Evolutionary conservation across 2,113 vertebrate species (phyloP).

Genomic region (Myotis lucifugus): DNA sequence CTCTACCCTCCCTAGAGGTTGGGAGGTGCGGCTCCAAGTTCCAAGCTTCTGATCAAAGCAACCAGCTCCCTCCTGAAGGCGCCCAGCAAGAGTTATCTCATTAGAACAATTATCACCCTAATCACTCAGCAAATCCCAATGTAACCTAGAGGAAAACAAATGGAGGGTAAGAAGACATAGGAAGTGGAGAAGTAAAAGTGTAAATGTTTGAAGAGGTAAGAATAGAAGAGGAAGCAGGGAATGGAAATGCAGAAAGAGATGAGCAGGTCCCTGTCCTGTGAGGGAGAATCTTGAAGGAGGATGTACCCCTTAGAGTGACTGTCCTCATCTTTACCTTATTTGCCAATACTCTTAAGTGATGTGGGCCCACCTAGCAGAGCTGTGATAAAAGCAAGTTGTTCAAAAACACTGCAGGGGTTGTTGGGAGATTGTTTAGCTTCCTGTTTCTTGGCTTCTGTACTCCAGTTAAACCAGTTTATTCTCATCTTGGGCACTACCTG

Average conservation of each 20-base stretch:
- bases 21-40: neutral
- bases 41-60: constrained; percentile 4
- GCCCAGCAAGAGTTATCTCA: neutral
- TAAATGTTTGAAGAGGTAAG: neutral
- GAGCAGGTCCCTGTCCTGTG: neutral
- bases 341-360: neutral
- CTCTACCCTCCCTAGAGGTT: neutral
- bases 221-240: neutral
- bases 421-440: neutral
- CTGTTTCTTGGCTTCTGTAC: neutral
- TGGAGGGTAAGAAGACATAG: neutral
- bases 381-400: neutral
- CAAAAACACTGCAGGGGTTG: neutral
- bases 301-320: neutral
- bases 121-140: neutral
- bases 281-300: neutral
- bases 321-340: neutral
- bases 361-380: neutral
- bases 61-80: neutral
- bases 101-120: neutral
- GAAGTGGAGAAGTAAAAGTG: neutral
- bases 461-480: neutral
- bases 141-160: neutral
- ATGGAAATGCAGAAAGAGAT: neutral
- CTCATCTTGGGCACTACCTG: neutral